Conservation (phyloP, 2,797 vertebrate genomes). For the Miichthys miiuy region DNA sequence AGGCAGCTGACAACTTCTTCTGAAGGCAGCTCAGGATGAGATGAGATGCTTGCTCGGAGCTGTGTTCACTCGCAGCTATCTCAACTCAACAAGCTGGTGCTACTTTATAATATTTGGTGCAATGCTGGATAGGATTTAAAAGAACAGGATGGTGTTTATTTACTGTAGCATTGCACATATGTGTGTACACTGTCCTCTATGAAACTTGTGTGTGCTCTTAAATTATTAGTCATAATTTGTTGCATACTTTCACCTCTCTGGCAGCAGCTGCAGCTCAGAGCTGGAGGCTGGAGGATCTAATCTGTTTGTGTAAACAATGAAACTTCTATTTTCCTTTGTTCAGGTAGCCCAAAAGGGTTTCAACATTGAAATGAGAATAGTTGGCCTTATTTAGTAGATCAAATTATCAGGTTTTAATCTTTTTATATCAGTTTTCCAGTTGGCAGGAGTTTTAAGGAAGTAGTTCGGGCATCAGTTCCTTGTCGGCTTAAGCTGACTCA, state of each 20-base stretch:
- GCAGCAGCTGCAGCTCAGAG: slow-evolving; percentile 43
- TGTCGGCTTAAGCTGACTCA: not conserved
- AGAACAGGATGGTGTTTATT: not conserved
- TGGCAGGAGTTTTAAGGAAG: slow-evolving; percentile 8
- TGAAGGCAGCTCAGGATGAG: slow-evolving; percentile 5
- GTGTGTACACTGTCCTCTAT: not conserved
- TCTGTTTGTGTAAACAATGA: slow-evolving; percentile 43
- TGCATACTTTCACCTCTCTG: slow-evolving; percentile 37
- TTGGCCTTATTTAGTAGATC: not conserved
- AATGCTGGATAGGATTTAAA: slow-evolving; percentile 1
- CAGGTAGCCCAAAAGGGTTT: not conserved
- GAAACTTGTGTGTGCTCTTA: not conserved
- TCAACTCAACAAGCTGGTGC: slow-evolving; percentile 31
- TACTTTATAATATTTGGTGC: slow-evolving; percentile 28
- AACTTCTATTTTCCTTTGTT: slow-evolving; percentile 41
- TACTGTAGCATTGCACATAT: slow-evolving; percentile 2
- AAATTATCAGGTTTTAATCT: not conserved
- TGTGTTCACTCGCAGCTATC: slow-evolving; percentile 1
- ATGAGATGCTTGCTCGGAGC: not conserved
- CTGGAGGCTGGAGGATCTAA: slow-evolving; percentile 28
- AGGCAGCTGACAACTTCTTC: slow-evolving; percentile 22
- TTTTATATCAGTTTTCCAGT: slow-evolving; percentile 2
- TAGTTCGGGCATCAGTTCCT: not conserved
- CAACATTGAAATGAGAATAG: slow-evolving; percentile 5
- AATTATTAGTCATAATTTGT: slow-evolving; percentile 28